Base-by-base conservation (phyloP, 53 echinoderm and acorn worm genomes). In the Pentamera pediparva region DNA sequence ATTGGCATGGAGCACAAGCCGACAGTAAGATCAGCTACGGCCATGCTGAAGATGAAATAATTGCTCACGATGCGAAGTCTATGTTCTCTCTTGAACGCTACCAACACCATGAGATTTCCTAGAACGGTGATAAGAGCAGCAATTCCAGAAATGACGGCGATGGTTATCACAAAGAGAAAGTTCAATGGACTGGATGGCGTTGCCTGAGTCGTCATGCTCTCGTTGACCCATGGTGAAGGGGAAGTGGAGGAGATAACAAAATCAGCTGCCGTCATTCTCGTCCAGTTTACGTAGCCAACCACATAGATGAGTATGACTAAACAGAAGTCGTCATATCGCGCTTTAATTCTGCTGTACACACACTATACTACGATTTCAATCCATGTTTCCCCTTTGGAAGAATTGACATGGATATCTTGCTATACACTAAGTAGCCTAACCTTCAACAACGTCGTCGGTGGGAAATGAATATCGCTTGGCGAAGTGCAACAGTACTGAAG, bases 1-100 rank as follows among this genome's bases (percentile, higher is more conserved):
- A 92, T 49, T 28, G 92, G 92, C 92, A 92, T 92, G 28, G 92
- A 92, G 61, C 89, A 89, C 4, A 86, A 45, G 5, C 92, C 92
- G 2, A 92, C 79, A 22, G 86, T 78, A 34, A 86, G 54, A 56
- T 92, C 92, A 8, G 92, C 92, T 18, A 59, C 52, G 6, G 92
- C 85, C 92, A 92, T 92, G 35, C 89, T 89, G 38, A 92, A 38
- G 32, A 92, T 83, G 62, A 92, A 92, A 64, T 89, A 92, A 73
- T 92, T 89, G 31, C 92, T 74, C 10, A 89, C 75, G 25, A 65
- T 61, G 26, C 92, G 86, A 18, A 92, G 67, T 47, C 89, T 61
- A 53, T 85, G 70, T 51, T 92, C 92, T 7, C 89, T 70, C 35
- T 79, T 80, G 77, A 92, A 92, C 22, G 92, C 92, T 9, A 92